Evolutionary conservation across 2,797 vertebrate species (phyloP).

Genomic region (Micrastur ruficollis): DNA sequence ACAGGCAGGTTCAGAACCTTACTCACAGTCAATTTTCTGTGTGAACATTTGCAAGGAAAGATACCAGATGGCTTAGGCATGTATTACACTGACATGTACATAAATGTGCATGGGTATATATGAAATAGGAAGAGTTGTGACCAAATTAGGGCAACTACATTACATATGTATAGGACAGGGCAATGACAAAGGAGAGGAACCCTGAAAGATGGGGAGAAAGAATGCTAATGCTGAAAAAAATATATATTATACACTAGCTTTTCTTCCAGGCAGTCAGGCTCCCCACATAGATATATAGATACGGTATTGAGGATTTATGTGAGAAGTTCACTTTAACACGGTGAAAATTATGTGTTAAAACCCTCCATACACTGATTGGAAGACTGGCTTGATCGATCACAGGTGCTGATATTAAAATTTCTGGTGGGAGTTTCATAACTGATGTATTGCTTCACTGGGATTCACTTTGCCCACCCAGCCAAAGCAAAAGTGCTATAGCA

Average conservation of each 20-base stretch:
- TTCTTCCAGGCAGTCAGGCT: background rate
- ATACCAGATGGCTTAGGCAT: slow-evolving; percentile 50
- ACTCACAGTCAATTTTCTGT: slow-evolving; percentile 61
- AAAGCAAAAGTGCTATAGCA: slow-evolving; percentile 30
- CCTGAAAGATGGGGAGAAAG: background rate
- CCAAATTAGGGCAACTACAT: background rate
- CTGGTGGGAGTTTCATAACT: slow-evolving; percentile 33
- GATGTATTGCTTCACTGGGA: background rate
- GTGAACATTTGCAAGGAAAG: slow-evolving; percentile 63
- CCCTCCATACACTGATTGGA: slow-evolving; percentile 12
- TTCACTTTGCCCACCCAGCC: background rate
- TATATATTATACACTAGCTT: background rate
- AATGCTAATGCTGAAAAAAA: background rate
- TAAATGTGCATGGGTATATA: slow-evolving; percentile 29
- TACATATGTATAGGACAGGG: background rate
- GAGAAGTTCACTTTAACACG: slow-evolving; percentile 34
- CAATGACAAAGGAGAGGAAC: background rate
- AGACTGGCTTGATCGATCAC: slow-evolving; percentile 39
- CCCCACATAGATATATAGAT: background rate
- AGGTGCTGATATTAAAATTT: slow-evolving; percentile 2
- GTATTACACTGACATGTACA: slow-evolving; percentile 52
- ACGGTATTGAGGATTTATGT: background rate
- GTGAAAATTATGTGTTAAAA: slow-evolving; percentile 38
- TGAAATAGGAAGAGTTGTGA: background rate
- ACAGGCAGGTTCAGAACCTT: slow-evolving; percentile 61